Evolutionary conservation across 2,888 invertebrate genomes (phyloP).

Genomic region (Augochlorella aurata): DNA sequence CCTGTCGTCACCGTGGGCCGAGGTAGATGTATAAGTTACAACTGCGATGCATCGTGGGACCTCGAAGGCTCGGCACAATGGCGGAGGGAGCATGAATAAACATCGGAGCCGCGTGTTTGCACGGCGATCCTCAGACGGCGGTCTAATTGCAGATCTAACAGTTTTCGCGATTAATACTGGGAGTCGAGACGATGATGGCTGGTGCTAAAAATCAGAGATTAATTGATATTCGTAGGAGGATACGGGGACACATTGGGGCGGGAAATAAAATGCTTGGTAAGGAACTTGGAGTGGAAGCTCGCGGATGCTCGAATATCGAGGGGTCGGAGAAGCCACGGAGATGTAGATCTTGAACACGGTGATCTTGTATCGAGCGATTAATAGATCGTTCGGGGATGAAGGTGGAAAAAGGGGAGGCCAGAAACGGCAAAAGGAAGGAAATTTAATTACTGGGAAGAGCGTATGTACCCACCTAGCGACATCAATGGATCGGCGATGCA

Average conservation of each 20-base stretch:
- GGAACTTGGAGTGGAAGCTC: background rate
- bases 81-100: conserved; percentile 61
- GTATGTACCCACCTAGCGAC: background rate
- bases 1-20: conserved; percentile 47
- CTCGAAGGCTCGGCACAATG: conserved; percentile 49
- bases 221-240: too few species aligned
- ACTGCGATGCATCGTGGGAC: conserved; percentile 63
- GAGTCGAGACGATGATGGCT: too few species aligned
- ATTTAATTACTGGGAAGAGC: background rate
- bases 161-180: conserved; percentile 39
- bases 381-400: background rate
- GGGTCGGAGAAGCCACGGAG: background rate
- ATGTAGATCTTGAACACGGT: background rate
- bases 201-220: too few species aligned
- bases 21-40: conserved; percentile 53
- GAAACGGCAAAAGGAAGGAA: background rate
- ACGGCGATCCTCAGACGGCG: conserved; percentile 38
- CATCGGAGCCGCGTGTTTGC: conserved; percentile 56
- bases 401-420: background rate
- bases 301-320: background rate
- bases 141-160: conserved; percentile 45
- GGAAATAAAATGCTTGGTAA: background rate
- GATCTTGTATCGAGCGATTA: conserved; percentile 1
- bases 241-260: background rate
- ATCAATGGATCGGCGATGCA: conserved; percentile 9